A percentile compares a stretch with the other conserved stretches of the same genome.
phyloP scores from a whole-genome alignment of 2,888 invertebrate species.

The Polia nebulosa region DNA sequence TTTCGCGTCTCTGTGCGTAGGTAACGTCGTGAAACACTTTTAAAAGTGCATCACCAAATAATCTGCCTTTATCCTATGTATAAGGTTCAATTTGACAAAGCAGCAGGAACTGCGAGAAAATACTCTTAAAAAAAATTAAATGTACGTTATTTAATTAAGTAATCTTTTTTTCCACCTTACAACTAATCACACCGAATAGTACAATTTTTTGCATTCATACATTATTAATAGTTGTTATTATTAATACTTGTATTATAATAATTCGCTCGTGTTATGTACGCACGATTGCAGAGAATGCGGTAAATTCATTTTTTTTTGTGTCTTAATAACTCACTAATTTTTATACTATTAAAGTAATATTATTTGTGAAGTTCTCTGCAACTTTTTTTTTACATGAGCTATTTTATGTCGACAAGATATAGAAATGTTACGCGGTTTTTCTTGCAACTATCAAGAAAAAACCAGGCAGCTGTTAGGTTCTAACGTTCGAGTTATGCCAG shows the following conservation, averaged over 20 bases:
- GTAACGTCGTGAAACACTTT: too few species aligned
- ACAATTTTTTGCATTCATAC: constrained; percentile 81
- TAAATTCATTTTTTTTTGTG: constrained; percentile 48
- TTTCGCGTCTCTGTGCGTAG: too few species aligned
- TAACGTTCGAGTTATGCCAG: neutral
- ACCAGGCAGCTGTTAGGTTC: too few species aligned
- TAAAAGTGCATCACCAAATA: too few species aligned
- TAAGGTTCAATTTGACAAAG: constrained; percentile 63
- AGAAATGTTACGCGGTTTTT: neutral
- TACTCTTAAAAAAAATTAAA: constrained; percentile 58
- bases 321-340: constrained; percentile 54
- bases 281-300: constrained; percentile 59
- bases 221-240: constrained; percentile 64
- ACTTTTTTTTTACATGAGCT: constrained; percentile 41
- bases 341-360: constrained; percentile 54
- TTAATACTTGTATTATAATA: constrained; percentile 61
- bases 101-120: constrained; percentile 69
- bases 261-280: constrained; percentile 54
- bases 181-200: constrained; percentile 77
- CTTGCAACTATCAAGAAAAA: too few species aligned
- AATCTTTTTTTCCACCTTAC: constrained; percentile 60
- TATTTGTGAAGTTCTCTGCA: constrained; percentile 54
- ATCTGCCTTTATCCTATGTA: too few species aligned
- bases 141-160: constrained; percentile 56
- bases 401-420: constrained; percentile 43